phyloP scores from a whole-genome alignment of 2,797 vertebrate species.

The Geranospiza caerulescens region DNA sequence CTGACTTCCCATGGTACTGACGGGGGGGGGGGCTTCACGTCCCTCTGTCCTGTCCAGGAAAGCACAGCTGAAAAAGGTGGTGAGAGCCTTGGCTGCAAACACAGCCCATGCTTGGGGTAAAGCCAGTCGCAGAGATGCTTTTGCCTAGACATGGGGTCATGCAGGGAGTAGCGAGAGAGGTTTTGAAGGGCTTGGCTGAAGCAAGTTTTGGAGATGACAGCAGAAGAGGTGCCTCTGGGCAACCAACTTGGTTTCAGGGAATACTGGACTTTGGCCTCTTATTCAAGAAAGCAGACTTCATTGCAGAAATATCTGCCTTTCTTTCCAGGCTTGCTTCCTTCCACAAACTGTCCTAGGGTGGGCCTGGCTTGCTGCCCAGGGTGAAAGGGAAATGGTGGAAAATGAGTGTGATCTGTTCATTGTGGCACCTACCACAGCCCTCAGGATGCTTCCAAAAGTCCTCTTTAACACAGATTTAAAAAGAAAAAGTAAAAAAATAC shows the following conservation, averaged over 20 bases:
- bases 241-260: not conserved
- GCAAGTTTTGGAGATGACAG: not conserved
- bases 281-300: not conserved
- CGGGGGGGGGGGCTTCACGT: rapidly evolving
- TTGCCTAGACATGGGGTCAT: not conserved
- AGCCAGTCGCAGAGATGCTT: not conserved
- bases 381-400: not conserved
- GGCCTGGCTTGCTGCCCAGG: not conserved
- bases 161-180: rapidly evolving
- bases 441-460: not conserved
- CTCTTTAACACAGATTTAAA: not conserved
- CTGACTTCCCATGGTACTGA: not conserved
- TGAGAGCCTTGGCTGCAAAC: not conserved
- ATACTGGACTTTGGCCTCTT: not conserved
- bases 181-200: not conserved
- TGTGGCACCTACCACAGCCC: not conserved
- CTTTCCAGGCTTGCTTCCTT: not conserved
- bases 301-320: not conserved
- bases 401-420: not conserved
- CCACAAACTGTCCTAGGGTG: not conserved
- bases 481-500: not conserved
- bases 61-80: not conserved
- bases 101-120: not conserved
- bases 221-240: not conserved
- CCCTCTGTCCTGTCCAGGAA: not conserved